phyloP scores from a whole-genome alignment of 1,140 invertebrate species.

The Zeugodacus cucurbitae region DNA sequence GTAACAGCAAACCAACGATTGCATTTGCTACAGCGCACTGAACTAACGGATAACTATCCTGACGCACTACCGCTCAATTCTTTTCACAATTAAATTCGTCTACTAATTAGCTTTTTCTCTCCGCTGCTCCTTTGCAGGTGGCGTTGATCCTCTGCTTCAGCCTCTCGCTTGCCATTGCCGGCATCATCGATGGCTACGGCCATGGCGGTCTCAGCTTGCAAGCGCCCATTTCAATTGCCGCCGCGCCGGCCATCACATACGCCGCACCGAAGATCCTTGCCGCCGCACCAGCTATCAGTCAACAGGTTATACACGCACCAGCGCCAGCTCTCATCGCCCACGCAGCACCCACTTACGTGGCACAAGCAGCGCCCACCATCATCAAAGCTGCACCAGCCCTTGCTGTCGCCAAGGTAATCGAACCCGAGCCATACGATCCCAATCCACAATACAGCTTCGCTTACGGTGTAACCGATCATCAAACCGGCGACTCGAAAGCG shows the following conservation, averaged over 20 bases:
- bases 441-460: constrained; percentile 79
- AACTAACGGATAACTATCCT: background rate
- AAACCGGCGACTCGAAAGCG: constrained; percentile 78
- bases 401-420: constrained; percentile 62
- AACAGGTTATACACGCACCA: constrained; percentile 32
- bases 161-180: constrained; percentile 50
- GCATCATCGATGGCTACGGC: constrained; percentile 55
- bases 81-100: background rate
- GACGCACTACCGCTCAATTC: background rate
- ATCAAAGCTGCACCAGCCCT: constrained; percentile 57
- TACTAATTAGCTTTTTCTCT: background rate
- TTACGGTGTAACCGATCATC: constrained; percentile 77
- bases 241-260: constrained; percentile 48
- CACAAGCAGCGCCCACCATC: constrained; percentile 55
- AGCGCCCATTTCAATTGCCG: constrained; percentile 45
- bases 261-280: constrained; percentile 54
- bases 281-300: constrained; percentile 44
- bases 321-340: constrained; percentile 50
- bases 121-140: constrained; percentile 47
- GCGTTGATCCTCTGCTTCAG: constrained; percentile 53
- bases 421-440: constrained; percentile 73
- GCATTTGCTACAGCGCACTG: too few species aligned
- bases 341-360: constrained; percentile 50
- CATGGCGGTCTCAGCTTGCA: constrained; percentile 45
- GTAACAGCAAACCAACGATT: constrained; percentile 18